Base-by-base conservation (phyloP, 2,113 vertebrate species). In the Bos javanicus region DNA sequence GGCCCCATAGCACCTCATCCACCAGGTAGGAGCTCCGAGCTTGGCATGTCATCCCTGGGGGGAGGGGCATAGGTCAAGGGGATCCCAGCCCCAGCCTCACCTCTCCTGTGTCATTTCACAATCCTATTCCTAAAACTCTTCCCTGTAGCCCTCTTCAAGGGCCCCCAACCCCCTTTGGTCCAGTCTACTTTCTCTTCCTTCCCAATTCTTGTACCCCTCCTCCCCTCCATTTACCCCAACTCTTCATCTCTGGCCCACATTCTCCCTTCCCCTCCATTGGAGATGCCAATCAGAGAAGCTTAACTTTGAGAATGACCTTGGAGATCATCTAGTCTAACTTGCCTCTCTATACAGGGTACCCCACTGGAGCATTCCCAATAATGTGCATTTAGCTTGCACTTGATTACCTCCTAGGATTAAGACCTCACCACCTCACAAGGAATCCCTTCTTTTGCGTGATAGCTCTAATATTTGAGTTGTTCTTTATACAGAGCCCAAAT, bases 11-110 rank as follows among this genome's bases (percentile, higher is more conserved):
- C 91, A 99, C 99, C 98, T 99, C 99, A 21, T 99, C 99, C 0
- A 99, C 99, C 92, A 99, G 98, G 98, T 99, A 99, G 14, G 99
- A 99, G 98, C 99, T 99, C 94, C 99, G 99, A 0, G 99, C 99
- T 98, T 99, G 99, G 97, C 99, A 99, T 0, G 99, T 99, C 99
- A 99, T 99, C 87, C 99, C 99, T 99, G 98, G 15, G 26, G 62
- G 25, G 12, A 64, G 76, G 46, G 12, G 17, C 12, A 57, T 0
- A n/a, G 39, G 87, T 98, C 83, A 95, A 80, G 54, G 59, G 39
- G 26, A 19, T n/a, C 56, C 84, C 39, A 50, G 39, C 16, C 54
- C n/a, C 33, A 33, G 50, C 33, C 28, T 60, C 60, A 82, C 52
- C 39, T 59, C 16, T 87, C 36, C 43, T 33, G 30, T 39, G 54